Conservation (phyloP, 2,888 invertebrate genomes). For the Halocaridina rubra region DNA sequence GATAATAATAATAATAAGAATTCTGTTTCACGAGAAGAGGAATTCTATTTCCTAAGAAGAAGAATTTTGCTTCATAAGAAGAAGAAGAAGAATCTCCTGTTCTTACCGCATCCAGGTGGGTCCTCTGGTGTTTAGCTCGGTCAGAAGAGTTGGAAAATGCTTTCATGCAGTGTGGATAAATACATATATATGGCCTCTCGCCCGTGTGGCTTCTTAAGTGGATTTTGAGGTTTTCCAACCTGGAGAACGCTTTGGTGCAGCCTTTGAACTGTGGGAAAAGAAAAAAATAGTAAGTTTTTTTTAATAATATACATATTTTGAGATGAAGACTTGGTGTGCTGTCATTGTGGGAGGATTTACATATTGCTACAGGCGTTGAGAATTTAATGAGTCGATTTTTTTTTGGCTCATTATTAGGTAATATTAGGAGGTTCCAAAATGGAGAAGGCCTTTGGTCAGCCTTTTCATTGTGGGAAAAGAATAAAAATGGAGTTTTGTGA, state of each 20-base stretch:
- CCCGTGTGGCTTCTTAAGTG: constrained; percentile 96
- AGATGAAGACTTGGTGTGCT: neutral
- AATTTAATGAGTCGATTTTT: too few relatives aligned
- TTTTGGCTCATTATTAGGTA: too few relatives aligned
- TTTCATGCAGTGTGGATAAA: constrained; percentile 90
- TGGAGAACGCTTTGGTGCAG: constrained; percentile 95
- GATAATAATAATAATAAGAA: too few relatives aligned
- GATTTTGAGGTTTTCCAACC: constrained; percentile 97
- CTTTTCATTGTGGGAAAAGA: too few relatives aligned
- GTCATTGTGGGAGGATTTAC: neutral
- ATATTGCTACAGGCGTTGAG: too few relatives aligned
- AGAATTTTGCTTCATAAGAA: neutral
- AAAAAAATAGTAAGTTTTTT: neutral
- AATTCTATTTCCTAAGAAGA: too few relatives aligned
- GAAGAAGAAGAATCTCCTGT: neutral
- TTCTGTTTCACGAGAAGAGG: too few relatives aligned
- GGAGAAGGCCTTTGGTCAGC: too few relatives aligned
- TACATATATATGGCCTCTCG: constrained; percentile 95
- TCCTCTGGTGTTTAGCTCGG: constrained; percentile 97
- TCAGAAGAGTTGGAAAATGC: constrained; percentile 99
- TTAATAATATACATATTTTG: neutral
- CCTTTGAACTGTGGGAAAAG: constrained; percentile 81
- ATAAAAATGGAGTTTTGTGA: too few relatives aligned
- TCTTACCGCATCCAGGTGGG: constrained; percentile 97
- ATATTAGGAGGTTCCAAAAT: too few relatives aligned